Conservation (phyloP, 1,140 invertebrate genomes). For the Branchinecta lynchi region DNA sequence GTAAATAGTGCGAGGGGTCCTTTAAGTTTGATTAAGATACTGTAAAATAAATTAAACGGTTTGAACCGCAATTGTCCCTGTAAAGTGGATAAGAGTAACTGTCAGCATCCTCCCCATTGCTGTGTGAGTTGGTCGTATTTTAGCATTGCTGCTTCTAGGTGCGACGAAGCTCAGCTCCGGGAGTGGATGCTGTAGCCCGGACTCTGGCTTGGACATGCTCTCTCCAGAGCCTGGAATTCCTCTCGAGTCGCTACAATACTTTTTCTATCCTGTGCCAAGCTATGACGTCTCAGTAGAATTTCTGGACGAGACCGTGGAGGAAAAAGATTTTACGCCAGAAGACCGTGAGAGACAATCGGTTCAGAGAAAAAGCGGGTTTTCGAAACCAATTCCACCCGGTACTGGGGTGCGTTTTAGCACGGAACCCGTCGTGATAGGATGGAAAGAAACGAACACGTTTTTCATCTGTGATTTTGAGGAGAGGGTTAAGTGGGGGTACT, state of each 20-base stretch:
- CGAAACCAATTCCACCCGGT: not conserved
- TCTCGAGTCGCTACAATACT: not conserved
- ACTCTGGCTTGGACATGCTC: conserved; percentile 3
- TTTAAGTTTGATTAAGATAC: too few species aligned
- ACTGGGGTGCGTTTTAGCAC: not conserved
- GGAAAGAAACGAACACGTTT: not conserved
- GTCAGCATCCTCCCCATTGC: too few species aligned
- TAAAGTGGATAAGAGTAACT: too few species aligned
- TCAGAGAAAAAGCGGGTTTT: not conserved
- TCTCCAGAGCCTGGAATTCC: not conserved
- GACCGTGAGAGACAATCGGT: too few species aligned
- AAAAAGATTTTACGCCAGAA: too few species aligned
- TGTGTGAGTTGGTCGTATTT: too few species aligned
- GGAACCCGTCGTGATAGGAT: not conserved
- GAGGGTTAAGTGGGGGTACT: not conserved
- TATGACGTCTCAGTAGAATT: not conserved
- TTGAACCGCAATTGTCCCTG: too few species aligned
- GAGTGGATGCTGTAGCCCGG: not conserved
- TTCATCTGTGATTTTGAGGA: conserved; percentile 4
- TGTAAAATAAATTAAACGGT: too few species aligned
- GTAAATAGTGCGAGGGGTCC: too few species aligned
- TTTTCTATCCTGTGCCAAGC: not conserved
- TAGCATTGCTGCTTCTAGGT: too few species aligned
- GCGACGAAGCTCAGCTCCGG: too few species aligned
- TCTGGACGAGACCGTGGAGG: not conserved